Evolutionary conservation across 2,888 invertebrate genomes (phyloP), one percentile per base, ranked within the genome.

Genomic region (Lasiommata megera): DNA sequence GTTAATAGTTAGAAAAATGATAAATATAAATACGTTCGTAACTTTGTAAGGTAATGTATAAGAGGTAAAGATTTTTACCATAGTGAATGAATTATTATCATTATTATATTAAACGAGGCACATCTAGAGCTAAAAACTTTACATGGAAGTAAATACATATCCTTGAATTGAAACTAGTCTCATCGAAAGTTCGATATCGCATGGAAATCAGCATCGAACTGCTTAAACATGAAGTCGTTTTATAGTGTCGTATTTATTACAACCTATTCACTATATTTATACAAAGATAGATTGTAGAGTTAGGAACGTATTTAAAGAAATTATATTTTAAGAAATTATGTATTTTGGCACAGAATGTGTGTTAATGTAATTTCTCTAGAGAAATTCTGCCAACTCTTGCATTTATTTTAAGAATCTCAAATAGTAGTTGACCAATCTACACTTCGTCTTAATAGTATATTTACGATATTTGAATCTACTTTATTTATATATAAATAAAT

Each of bases 151-250:
- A 65, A 64, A 68, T 31, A 52, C 17, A 8, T 65, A 77, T 73
- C 79, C 81, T 82, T 84, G 79, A 80, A 81, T 79, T 72, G 63
- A 71, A 76, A 78, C 73, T 67, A 75, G 67, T 64, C 64, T 68
- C 67, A 72, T 68, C 73, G 68, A 74, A 76, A 82, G 81, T 82
- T 82, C 79, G 77, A 74, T 77, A 77, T 54, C 76, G 66, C 70
- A 75, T 82, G 77, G 73, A 77, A 82, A 83, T 84, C 40, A 41
- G 57, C 56, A 43, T 23, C 23, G 36, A 43, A 62, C 58, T 61
- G 54, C 58, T 59, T 57, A 57, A 51, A 62, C 52, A 61, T 51
- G 47, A 57, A 17, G 38, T 52, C 31, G 41, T 48, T 40, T 53
- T 54, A 57, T 29, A 40, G 54, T 48, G 29, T 37, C 17, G 34